phyloP scores from a whole-genome alignment of 1,140 invertebrate species.

The Drosophila biarmipes region DNA sequence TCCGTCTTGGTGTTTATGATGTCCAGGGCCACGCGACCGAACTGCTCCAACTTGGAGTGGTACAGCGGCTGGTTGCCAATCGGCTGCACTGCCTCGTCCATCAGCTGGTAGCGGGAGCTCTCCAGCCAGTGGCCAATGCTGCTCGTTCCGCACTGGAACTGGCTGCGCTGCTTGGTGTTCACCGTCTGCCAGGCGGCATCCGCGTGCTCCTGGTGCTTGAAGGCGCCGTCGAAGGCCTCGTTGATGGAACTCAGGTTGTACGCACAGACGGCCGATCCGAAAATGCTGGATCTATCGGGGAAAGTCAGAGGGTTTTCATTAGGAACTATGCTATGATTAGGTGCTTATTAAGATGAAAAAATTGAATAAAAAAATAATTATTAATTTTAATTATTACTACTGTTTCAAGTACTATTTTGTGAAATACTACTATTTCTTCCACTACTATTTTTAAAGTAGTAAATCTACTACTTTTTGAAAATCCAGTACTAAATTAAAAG shows the following conservation, averaged over 20 bases:
- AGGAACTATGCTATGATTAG: too few species aligned
- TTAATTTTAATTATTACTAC: too few species aligned
- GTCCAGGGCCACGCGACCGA: slow-evolving; percentile 92
- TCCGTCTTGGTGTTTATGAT: slow-evolving; percentile 88
- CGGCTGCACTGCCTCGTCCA: slow-evolving; percentile 94
- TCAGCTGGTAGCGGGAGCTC: slow-evolving; percentile 92
- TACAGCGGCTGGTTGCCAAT: slow-evolving; percentile 89
- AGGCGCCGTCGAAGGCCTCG: slow-evolving; percentile 93
- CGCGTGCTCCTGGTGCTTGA: slow-evolving; percentile 92
- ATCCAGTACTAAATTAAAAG: too few species aligned
- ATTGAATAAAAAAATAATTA: too few species aligned
- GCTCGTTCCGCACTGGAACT: slow-evolving; percentile 86
- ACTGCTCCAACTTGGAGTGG: slow-evolving; percentile 89
- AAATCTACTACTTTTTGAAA: too few species aligned
- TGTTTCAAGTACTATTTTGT: too few species aligned
- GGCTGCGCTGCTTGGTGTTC: slow-evolving; percentile 86
- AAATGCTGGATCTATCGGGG: slow-evolving; percentile 91
- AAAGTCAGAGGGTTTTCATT: background rate
- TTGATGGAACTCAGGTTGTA: slow-evolving; percentile 94
- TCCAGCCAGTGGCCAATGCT: slow-evolving; percentile 86
- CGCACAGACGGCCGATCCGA: slow-evolving; percentile 96
- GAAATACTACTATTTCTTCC: too few species aligned
- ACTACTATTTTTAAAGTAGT: too few species aligned
- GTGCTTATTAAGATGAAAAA: too few species aligned
- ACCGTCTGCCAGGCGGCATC: slow-evolving; percentile 91